Percentiles rank a stretch among this genome's conserved stretches.
Conservation (phyloP, 1,140 invertebrate genomes). For the Platorchestia sp. region DNA sequence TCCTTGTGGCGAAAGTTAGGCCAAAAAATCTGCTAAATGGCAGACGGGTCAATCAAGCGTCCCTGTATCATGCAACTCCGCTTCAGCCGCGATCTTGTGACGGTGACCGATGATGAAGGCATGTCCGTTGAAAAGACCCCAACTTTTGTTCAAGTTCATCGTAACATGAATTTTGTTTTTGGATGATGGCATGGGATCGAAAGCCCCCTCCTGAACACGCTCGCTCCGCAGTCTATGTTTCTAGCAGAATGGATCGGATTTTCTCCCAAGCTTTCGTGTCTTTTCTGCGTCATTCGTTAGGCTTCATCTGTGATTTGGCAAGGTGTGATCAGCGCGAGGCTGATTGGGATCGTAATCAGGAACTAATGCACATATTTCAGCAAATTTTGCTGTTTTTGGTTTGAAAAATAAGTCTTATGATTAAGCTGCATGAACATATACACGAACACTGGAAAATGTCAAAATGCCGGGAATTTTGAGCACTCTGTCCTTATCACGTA, state of each 20-base stretch:
- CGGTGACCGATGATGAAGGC: too few relatives aligned
- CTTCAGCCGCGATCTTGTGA: too few relatives aligned
- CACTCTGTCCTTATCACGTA: not conserved
- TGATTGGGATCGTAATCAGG: not conserved
- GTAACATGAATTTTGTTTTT: too few relatives aligned
- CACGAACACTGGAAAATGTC: not conserved
- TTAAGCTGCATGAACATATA: not conserved
- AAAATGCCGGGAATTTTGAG: not conserved
- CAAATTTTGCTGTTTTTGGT: not conserved
- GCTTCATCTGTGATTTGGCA: not conserved
- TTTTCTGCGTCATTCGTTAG: not conserved
- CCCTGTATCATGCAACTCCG: too few relatives aligned
- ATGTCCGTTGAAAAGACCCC: too few relatives aligned
- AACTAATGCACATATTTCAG: not conserved
- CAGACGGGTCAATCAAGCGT: too few relatives aligned
- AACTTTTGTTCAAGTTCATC: too few relatives aligned
- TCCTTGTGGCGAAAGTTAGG: too few relatives aligned
- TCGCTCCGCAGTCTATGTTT: too few relatives aligned
- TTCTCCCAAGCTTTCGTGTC: not conserved
- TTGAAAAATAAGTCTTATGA: not conserved
- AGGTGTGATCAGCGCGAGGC: not conserved
- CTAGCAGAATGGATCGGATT: not conserved
- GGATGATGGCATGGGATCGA: too few relatives aligned
- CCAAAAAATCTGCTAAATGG: too few relatives aligned
- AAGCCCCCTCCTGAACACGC: too few relatives aligned